Evolutionary conservation across 1,140 invertebrate species (phyloP).

Genomic region (Epicauta chinensis): DNA sequence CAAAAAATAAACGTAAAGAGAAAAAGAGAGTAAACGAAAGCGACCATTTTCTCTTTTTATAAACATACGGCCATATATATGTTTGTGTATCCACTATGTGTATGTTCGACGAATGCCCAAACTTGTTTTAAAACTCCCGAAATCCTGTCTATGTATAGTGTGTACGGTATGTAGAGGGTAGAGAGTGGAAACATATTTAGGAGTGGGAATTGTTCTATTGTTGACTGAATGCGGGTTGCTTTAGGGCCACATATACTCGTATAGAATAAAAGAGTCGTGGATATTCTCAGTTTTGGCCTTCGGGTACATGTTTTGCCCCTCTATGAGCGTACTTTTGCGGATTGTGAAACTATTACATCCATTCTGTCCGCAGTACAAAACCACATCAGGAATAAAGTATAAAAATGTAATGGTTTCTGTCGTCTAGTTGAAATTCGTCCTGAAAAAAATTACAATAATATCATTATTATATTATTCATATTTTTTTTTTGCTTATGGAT

Average conservation of each 20-base stretch:
- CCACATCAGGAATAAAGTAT: too few species aligned
- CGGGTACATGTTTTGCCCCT: constrained; percentile 12
- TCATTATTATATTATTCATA: too few species aligned
- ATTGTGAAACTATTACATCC: background rate
- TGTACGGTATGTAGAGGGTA: background rate
- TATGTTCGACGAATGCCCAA: background rate
- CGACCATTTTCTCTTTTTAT: too few species aligned
- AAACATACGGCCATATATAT: too few species aligned
- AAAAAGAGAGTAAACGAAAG: too few species aligned
- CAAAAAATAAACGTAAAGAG: too few species aligned
- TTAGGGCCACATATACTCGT: constrained; percentile 8
- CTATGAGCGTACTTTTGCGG: constrained; percentile 12
- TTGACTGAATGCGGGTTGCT: constrained; percentile 16
- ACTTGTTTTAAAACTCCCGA: constrained; percentile 6
- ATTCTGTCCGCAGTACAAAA: too few species aligned
- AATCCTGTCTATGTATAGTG: background rate
- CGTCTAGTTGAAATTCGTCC: too few species aligned
- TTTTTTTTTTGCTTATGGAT: too few species aligned
- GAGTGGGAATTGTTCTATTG: constrained; percentile 15
- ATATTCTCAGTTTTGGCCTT: constrained; percentile 9
- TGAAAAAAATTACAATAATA: too few species aligned
- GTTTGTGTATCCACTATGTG: too few species aligned
- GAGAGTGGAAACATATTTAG: constrained; percentile 6
- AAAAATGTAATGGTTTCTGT: too few species aligned
- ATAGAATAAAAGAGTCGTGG: constrained; percentile 12